These are phyloP conservation scores for Andrena hattorfiana DNA, from an alignment of 2,888 invertebrate genomes.

Conservation along the genomic window DNA sequence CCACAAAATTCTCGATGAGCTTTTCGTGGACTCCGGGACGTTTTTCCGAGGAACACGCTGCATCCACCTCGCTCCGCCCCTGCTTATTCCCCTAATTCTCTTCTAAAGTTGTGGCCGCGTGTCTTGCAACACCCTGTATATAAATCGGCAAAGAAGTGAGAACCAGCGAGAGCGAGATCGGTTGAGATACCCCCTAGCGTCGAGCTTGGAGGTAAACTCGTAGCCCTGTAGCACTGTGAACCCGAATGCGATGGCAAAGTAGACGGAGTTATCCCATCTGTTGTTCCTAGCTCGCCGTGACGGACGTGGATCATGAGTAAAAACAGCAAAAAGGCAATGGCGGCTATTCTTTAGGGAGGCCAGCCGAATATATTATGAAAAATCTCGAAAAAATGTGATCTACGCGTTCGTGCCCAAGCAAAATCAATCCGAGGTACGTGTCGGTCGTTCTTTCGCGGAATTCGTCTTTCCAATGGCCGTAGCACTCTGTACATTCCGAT, in stretches of 20 bases:
- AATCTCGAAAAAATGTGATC: conserved; percentile 76
- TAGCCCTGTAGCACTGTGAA: not conserved
- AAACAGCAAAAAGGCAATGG: conserved; percentile 78
- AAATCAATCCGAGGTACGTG: conserved; percentile 67
- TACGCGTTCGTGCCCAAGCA: conserved; percentile 45
- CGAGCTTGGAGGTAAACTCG: no score
- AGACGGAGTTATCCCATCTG: conserved; percentile 61
- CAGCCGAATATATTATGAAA: conserved; percentile 66
- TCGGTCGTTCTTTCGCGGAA: not conserved
- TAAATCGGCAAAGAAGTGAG: no score
- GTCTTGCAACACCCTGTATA: no score
- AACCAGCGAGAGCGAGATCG: no score
- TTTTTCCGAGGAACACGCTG: no score
- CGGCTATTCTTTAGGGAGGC: conserved; percentile 72
- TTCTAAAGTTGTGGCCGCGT: no score
- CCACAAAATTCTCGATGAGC: no score
- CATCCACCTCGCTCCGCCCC: no score
- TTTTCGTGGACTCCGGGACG: no score
- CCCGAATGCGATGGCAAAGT: not conserved
- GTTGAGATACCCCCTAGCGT: no score
- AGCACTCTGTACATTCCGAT: conserved; percentile 13
- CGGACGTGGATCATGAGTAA: conserved; percentile 66
- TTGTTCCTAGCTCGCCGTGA: conserved; percentile 66
- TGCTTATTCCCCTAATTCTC: no score
- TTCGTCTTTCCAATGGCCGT: not conserved